These are phyloP conservation scores for Polymixis lichenea DNA, from an alignment of 2,888 invertebrate species.

Conservation along the genomic window DNA sequence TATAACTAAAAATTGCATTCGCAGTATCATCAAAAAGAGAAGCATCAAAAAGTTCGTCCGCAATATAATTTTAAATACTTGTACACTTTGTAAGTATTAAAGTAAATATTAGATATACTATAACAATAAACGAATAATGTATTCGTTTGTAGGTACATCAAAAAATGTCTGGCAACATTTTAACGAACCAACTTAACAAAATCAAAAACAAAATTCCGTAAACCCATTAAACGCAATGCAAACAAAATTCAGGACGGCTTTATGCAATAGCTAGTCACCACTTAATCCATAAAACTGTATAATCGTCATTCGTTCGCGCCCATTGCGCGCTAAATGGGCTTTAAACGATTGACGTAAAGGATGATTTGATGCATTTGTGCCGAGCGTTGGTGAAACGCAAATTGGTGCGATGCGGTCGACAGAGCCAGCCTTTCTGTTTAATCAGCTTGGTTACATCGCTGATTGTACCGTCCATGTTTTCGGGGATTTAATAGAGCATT, in stretches of 20 bases:
- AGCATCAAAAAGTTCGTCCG: no score
- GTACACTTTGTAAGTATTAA: no score
- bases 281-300: conserved; percentile 62
- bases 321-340: conserved; percentile 66
- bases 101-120: no score
- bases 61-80: no score
- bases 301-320: conserved; percentile 65
- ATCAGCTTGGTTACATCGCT: conserved; percentile 64
- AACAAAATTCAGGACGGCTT: conserved; percentile 52
- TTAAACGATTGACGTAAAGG: conserved; percentile 68
- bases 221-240: conserved; percentile 38
- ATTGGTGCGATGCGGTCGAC: conserved; percentile 67
- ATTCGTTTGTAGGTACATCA: background rate
- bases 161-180: background rate
- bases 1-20: no score
- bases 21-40: no score
- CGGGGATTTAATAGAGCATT: conserved; percentile 14
- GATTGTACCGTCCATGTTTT: conserved; percentile 55
- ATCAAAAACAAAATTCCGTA: conserved; percentile 3
- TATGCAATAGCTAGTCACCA: conserved; percentile 59
- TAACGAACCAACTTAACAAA: background rate
- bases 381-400: conserved; percentile 64
- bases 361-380: conserved; percentile 69
- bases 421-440: conserved; percentile 62
- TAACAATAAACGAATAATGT: no score